Evolutionary conservation across 37 sponge, comb jelly and placozoan genomes (phyloP).

Genomic region (Crambe crambe): DNA sequence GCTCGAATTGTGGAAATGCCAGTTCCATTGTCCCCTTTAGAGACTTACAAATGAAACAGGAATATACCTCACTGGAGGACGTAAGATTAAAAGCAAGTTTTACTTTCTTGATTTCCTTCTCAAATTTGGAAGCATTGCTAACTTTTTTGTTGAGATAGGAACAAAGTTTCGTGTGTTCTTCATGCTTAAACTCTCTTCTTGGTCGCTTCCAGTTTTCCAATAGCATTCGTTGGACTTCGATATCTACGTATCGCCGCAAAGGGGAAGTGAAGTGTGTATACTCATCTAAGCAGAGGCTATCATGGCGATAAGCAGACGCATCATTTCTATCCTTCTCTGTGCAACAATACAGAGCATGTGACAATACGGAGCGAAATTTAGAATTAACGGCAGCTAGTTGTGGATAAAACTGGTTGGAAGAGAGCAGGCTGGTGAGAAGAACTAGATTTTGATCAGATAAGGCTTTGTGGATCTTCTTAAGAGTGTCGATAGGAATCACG

Average conservation of each 20-base stretch:
- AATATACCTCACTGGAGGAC: constrained; percentile 14
- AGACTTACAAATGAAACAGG: constrained; percentile 3
- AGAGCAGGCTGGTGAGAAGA: constrained; percentile 10
- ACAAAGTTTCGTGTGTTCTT: constrained; percentile 19
- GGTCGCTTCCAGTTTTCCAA: not conserved
- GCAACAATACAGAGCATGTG: constrained; percentile 44
- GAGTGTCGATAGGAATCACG: not conserved
- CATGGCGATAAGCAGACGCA: constrained; percentile 18
- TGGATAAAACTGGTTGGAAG: constrained; percentile 35
- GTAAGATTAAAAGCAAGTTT: constrained; percentile 13
- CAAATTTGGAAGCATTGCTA: constrained; percentile 43
- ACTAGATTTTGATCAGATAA: not conserved
- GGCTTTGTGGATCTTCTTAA: constrained; percentile 8
- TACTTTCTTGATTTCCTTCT: constrained; percentile 18
- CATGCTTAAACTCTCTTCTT: not conserved
- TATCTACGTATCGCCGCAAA: constrained; percentile 64
- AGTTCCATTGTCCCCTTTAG: constrained; percentile 12
- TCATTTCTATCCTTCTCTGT: constrained; percentile 16
- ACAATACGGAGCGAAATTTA: not conserved
- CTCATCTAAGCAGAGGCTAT: constrained; percentile 17
- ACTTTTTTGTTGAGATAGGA: constrained; percentile 13
- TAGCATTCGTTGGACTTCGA: constrained; percentile 52
- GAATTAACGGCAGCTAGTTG: constrained; percentile 38
- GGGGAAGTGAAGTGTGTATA: constrained; percentile 84
- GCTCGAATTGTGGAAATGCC: constrained; percentile 1